Base-by-base conservation (phyloP, 2,888 invertebrate species). In the Camponotus fellah region DNA sequence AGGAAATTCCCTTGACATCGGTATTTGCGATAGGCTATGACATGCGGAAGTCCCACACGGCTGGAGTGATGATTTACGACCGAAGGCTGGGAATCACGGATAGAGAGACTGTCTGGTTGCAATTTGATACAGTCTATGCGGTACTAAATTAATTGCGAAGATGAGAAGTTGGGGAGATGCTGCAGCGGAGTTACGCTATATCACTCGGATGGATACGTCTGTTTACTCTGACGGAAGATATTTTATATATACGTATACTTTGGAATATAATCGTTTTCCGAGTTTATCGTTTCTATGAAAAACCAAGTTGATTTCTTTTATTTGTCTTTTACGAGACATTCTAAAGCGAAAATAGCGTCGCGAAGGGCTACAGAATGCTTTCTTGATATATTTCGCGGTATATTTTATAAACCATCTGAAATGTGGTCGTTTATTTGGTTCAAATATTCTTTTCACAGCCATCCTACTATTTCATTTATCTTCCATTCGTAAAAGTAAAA, bases 1-100 rank as follows among this genome's bases (percentile, higher is more conserved):
- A 90, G 90, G 90, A 90, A 90, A 89, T 90, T 88, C 90, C 80
- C 90, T 87, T 90, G 90, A 88, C 90, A 90, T 88, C 88, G 87
- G 88, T 83, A 89, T 89, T 89, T 86, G 88, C 89, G 86, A 89
- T 88, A 89, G 90, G 85, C 85, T 75, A 82, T 58, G 87, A 85
- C 87, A 86, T 74, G 87, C 90, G 90, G 89, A 90, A 90, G 86
- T 90, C 84, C 89, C 88, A 87, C 90, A 89, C 85, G 90, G 90
- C 87, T 84, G 79, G 86, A n/a, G 85, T 60, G 85, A 90, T 90
- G 90, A 90, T 90, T 90, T 90, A 90, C 87, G 87, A 68, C 81
- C 84, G 85, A 85, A 84, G 62, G 66, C 76, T 60, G 68, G 82
- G 81, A 81, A 85, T 86, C 88, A 87, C 83, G 77, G 81, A 81